Conservation (phyloP, 2,888 invertebrate genomes). For the Tetrapedia diversipes region DNA sequence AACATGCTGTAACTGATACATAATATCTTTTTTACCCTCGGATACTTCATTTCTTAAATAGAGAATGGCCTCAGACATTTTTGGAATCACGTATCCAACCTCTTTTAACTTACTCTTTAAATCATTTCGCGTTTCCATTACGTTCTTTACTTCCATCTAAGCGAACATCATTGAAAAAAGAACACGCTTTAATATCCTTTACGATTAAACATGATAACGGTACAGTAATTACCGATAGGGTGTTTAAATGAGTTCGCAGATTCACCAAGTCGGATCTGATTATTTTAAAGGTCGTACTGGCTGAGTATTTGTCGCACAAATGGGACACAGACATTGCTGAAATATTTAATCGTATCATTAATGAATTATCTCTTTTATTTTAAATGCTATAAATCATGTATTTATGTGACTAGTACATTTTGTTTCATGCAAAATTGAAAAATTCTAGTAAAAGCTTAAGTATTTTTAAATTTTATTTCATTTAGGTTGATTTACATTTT, state of each 20-base stretch:
- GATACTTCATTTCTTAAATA: constrained; percentile 76
- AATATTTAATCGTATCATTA: constrained; percentile 28
- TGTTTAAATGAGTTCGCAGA: constrained; percentile 72
- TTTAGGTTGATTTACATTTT: neutral
- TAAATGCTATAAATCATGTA: neutral
- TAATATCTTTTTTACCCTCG: constrained; percentile 72
- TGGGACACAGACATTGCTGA: constrained; percentile 79
- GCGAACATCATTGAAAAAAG: constrained; percentile 1
- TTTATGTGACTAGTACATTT: neutral
- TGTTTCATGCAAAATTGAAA: neutral
- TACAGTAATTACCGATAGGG: constrained; percentile 75
- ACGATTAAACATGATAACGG: too few species aligned
- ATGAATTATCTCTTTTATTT: neutral
- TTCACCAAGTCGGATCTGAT: constrained; percentile 76
- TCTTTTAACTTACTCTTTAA: constrained; percentile 74
- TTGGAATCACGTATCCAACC: constrained; percentile 74
- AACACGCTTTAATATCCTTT: neutral
- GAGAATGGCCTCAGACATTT: constrained; percentile 77
- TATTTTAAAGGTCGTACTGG: constrained; percentile 71
- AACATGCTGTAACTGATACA: neutral
- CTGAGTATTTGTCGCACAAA: constrained; percentile 78
- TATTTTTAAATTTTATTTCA: too few species aligned
- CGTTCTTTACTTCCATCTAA: constrained; percentile 75
- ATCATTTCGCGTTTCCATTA: constrained; percentile 75
- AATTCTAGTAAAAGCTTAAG: neutral